Percentiles rank a stretch among this genome's conserved stretches.
phyloP scores from a whole-genome alignment of 2,888 invertebrate genomes.

The Cotesia congregata region DNA sequence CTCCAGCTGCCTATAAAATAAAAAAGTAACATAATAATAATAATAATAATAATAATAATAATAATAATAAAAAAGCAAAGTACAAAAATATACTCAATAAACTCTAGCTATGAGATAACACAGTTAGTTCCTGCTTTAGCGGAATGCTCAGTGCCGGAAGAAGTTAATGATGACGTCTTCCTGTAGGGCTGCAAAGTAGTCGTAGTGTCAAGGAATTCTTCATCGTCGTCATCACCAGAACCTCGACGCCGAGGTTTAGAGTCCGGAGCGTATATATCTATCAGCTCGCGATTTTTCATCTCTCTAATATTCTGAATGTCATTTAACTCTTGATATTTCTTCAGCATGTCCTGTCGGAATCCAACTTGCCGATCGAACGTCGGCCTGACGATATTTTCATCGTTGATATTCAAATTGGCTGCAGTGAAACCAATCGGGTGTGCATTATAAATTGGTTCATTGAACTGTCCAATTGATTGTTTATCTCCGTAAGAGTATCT shows the following conservation, averaged over 20 bases:
- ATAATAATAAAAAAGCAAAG: neutral
- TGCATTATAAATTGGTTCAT: constrained; percentile 23
- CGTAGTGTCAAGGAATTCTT: constrained; percentile 67
- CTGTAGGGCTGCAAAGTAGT: constrained; percentile 56
- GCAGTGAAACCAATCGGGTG: constrained; percentile 55
- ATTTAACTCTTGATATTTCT: neutral
- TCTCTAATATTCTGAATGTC: neutral
- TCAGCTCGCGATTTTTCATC: neutral
- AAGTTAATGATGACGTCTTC: constrained; percentile 61
- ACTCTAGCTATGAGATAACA: constrained; percentile 41
- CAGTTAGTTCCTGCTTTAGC: constrained; percentile 42
- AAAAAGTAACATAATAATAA: neutral
- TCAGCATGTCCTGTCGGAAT: constrained; percentile 37
- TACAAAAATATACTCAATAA: neutral
- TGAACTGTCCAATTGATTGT: neutral
- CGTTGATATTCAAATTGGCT: constrained; percentile 38
- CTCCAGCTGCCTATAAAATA: neutral
- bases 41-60: neutral
- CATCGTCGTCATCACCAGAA: constrained; percentile 64
- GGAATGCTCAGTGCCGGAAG: constrained; percentile 48
- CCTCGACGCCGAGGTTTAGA: constrained; percentile 35
- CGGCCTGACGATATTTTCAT: constrained; percentile 37
- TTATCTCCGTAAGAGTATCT: constrained; percentile 54
- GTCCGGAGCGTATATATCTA: constrained; percentile 42
- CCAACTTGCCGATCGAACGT: constrained; percentile 36